Conservation (phyloP, 1,140 invertebrate genomes). For the Helicoverpa zea region DNA sequence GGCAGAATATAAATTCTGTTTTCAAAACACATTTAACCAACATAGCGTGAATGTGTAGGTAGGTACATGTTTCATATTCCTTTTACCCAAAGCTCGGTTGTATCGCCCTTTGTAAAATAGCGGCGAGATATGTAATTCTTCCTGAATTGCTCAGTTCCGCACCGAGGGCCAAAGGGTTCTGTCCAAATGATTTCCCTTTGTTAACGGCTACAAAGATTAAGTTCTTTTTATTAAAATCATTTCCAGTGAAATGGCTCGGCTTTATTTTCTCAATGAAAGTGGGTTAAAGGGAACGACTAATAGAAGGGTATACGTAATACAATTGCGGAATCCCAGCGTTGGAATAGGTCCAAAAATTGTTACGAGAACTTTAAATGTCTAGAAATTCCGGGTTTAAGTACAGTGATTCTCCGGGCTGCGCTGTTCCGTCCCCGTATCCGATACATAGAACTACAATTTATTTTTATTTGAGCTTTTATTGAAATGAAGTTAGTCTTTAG, state of each 20-base stretch:
- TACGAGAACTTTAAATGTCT: slow-evolving; percentile 45
- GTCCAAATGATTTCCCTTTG: slow-evolving; percentile 44
- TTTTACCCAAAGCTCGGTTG: slow-evolving; percentile 13
- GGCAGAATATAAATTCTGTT: background rate
- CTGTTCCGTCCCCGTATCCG: slow-evolving; percentile 1
- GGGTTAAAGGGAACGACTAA: slow-evolving; percentile 23
- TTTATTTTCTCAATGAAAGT: slow-evolving; percentile 30
- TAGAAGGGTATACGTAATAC: slow-evolving; percentile 35
- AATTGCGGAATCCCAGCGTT: slow-evolving; percentile 40
- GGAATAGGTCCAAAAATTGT: slow-evolving; percentile 43
- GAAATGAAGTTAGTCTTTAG: slow-evolving; percentile 1
- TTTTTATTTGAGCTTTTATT: slow-evolving; percentile 25
- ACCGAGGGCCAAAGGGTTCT: slow-evolving; percentile 39
- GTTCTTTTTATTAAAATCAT: slow-evolving; percentile 49
- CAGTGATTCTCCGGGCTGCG: slow-evolving; percentile 21
- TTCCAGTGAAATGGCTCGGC: slow-evolving; percentile 20
- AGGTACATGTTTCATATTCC: background rate
- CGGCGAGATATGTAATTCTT: slow-evolving; percentile 48
- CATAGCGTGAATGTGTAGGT: background rate
- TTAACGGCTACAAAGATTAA: slow-evolving; percentile 45
- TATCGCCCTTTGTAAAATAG: slow-evolving; percentile 27
- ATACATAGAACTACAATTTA: slow-evolving; percentile 23
- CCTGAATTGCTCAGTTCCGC: slow-evolving; percentile 40
- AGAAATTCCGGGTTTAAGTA: slow-evolving; percentile 31
- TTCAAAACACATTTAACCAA: background rate